Evolutionary conservation across 2,888 invertebrate genomes (phyloP), one percentile per base, ranked within the genome.

Genomic region (Drosophila leonis): DNA sequence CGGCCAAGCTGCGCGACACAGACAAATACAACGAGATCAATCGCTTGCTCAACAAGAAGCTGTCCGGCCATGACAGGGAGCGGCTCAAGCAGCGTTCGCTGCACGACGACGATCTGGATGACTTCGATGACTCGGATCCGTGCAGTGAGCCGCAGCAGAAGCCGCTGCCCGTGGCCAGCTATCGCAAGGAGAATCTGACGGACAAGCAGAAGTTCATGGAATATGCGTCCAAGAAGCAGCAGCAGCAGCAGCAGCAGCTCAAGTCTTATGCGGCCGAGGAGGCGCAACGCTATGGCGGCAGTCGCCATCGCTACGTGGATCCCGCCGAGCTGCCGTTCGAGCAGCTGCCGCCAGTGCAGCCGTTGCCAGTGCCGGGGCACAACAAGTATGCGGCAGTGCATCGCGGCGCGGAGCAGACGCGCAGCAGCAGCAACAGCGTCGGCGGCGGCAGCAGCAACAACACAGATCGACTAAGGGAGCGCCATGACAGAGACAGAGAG

Each of bases 131-230:
- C 35, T 90, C 92, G 6, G 92, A 92, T 65, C 88, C 83, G 44
- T 78, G 90, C 44, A 86, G 72, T 3, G 83, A 90, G 49, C 83
- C 84, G 29, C 66, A 70, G 24, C 70, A 55, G 56, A 56, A 72
- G 41, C 74, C 68, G 59, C 55, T 27, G n/a, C 55, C 61, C 1
- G 78, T 42, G 6, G 52, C 56, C 1, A 77, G 76, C 42, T 92
- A 91, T 51, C 92, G 90, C 72, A 92, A 92, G 59, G 92, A 92
- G 71, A 93, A 93, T 75, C 86, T 93, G 35, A 93, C 93, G 3
- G 93, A 93, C 61, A 93, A 92, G 69, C 93, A 93, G 31, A 93
- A 93, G 65, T 93, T 92, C 75, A 90, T 92, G 75, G 92, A 93
- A 62, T 92, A 92, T 66, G 87, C 87, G 5, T 78, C 87, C 8